Evolutionary conservation across 1,140 invertebrate species (phyloP), one percentile per base, ranked within the genome.

Genomic region (Eurosta solidaginis): DNA sequence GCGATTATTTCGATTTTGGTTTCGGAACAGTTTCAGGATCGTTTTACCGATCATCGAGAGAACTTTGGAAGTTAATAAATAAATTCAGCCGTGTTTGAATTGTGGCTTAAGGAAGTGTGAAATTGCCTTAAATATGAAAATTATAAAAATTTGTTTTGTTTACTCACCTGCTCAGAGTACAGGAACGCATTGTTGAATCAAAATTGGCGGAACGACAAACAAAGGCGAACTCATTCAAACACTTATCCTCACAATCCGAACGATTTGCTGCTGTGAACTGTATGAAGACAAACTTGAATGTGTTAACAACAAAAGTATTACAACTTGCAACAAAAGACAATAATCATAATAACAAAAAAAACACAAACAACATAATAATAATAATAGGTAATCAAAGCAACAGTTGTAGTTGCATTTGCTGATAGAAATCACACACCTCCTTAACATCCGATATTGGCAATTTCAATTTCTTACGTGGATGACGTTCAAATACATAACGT

Each of bases 181-280:
- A 97, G 52, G 92, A 95, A 59, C 93, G 90, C 79, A 93, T 89
- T 0, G 91, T 91, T 0, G 92, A 91, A 83, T 96, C 94, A 82
- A 92, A 97, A 3, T 95, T 94, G 0, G 93, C 95, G 0, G 95
- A 96, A 33, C 96, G 92, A 83, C 96, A 97, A 1, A 96, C 93
- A 81, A 96, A 95, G 74, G 91, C 94, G 82, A 95, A 96, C 86
- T 97, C 96, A 82, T 95, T 95, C 50, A 97, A 87, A 84, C 96
- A 97, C 82, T 95, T 95, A 82, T 97, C 95, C 88, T 97, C 95
- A 81, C 96, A 97, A 82, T 96, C 95, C 2, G 93, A 96, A 75
- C 95, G 90, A 87, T 97, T 96, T 1, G 92, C 90, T 0, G 94
- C 92, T 59, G 93, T 93, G 42, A 93, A 90, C 83, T 84, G 74